Base-by-base conservation (phyloP, 1,140 invertebrate genomes). In the Heliconius hewitsoni region DNA sequence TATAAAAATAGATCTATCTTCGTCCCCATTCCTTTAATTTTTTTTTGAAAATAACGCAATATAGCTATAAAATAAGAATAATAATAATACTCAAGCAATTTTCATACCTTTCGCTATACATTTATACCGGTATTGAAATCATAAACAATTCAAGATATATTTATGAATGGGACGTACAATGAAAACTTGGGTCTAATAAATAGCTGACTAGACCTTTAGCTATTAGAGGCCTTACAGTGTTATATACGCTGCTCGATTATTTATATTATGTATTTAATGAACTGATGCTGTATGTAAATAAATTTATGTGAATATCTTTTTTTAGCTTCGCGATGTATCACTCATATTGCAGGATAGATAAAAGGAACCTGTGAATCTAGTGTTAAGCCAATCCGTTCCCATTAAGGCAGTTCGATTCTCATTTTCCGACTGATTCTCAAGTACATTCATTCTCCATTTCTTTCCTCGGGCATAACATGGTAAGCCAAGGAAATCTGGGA, bases 81-180 rank as follows among this genome's bases (percentile, higher is more conserved):
- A n/a, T 46, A 9, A 52, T 77, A 71, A 6, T 30, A 77, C 55
- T 37, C 34, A 55, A 70, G 50, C 30, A 34, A 77, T 77, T 71
- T 77, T 77, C 66, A 34, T 77, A 52, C 66, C 55, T 77, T 55
- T 57, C 30, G 19, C 46, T 18, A 72, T 77, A 76, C 66, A 77
- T 77, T 72, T 77, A 76, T 60, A 37, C 11, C 8, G 55, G 42
- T 71, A 77, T 77, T 71, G 70, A 77, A 52, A 72, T 77, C 76
- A 77, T 72, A 77, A 77, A 77, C 70, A 71, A 77, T 72, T 71
- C 76, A 18, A 72, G 76, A 77, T 27, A 52, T 77, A 72, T 77
- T 77, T 77, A 72, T 72, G 76, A 77, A 77, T 77, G 76, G 76
- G 76, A 57, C 70, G 76, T 70, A 46, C 70, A 71, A 72, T 76